Evolutionary conservation across 2,797 vertebrate genomes (phyloP).

Genomic region (Phalloptychus januarius): DNA sequence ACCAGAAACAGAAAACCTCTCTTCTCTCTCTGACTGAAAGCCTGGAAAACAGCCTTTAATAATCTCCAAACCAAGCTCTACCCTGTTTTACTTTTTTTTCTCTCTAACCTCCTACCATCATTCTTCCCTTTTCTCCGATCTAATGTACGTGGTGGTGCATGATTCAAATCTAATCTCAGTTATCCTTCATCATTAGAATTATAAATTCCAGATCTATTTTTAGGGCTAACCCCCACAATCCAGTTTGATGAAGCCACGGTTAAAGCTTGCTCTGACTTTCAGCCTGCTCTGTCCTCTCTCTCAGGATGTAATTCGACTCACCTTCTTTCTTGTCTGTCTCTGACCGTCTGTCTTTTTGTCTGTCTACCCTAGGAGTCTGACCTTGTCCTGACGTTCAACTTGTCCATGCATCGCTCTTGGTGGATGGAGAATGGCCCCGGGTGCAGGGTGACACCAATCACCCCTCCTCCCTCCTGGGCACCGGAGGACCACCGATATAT

Average conservation of each 20-base stretch:
- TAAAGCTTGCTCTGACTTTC: conserved; percentile 33
- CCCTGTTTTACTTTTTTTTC: not conserved
- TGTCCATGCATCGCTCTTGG: conserved; percentile 99
- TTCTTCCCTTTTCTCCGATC: conserved; percentile 52
- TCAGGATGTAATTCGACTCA: conserved; percentile 42
- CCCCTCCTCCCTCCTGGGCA: conserved; percentile 94
- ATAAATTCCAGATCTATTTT: conserved; percentile 53
- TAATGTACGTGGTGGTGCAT: conserved; percentile 84
- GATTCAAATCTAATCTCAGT: conserved; percentile 53
- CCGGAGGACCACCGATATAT: conserved; percentile 98
- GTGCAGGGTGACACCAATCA: conserved; percentile 93
- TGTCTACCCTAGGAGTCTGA: conserved; percentile 89
- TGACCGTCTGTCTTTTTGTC: conserved; percentile 25
- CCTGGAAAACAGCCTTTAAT: not conserved
- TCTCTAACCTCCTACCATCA: conserved; percentile 3
- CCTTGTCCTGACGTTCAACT: conserved; percentile 98
- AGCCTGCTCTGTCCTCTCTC: conserved; percentile 20
- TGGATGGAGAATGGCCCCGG: conserved; percentile 99
- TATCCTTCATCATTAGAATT: conserved; percentile 39
- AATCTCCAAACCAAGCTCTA: not conserved
- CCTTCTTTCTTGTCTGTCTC: conserved; percentile 16
- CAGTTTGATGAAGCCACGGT: conserved; percentile 49
- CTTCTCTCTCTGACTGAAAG: not conserved
- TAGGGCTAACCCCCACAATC: conserved; percentile 29
- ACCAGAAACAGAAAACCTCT: conserved; percentile 11